phyloP scores from a whole-genome alignment of 2,797 vertebrate genomes.

The Heliangelus exortis region DNA sequence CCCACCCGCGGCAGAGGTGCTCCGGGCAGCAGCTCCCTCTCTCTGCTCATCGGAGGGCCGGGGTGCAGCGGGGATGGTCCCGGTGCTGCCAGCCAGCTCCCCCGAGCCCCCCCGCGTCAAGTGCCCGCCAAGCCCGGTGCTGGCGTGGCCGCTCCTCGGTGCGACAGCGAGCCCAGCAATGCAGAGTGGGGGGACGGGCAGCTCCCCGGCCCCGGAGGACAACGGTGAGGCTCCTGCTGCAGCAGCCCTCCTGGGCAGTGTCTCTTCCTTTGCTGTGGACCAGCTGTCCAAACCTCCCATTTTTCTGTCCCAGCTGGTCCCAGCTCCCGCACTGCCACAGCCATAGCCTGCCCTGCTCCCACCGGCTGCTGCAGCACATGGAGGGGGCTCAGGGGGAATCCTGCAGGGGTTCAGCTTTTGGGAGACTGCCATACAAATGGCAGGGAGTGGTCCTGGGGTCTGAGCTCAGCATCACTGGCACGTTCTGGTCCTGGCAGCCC shows the following conservation, averaged over 20 bases:
- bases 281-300: neutral
- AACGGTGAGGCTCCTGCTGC: neutral
- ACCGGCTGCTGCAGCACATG: neutral
- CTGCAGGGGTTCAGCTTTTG: neutral
- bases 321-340: neutral
- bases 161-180: neutral
- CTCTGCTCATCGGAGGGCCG: rapidly evolving
- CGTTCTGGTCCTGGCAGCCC: neutral
- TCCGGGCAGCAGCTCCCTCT: neutral
- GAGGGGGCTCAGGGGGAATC: neutral
- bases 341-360: neutral
- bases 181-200: neutral
- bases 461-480: neutral
- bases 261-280: neutral
- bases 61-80: neutral
- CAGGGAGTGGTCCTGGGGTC: neutral
- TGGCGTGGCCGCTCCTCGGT: neutral
- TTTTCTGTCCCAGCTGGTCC: neutral
- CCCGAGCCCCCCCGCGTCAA: neutral
- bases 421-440: too few species aligned
- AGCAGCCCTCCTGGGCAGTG: neutral
- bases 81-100: neutral
- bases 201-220: neutral
- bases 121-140: neutral
- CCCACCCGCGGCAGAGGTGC: neutral